Conservation (phyloP, 2,113 vertebrate genomes). For the Odocoileus virginianus region DNA sequence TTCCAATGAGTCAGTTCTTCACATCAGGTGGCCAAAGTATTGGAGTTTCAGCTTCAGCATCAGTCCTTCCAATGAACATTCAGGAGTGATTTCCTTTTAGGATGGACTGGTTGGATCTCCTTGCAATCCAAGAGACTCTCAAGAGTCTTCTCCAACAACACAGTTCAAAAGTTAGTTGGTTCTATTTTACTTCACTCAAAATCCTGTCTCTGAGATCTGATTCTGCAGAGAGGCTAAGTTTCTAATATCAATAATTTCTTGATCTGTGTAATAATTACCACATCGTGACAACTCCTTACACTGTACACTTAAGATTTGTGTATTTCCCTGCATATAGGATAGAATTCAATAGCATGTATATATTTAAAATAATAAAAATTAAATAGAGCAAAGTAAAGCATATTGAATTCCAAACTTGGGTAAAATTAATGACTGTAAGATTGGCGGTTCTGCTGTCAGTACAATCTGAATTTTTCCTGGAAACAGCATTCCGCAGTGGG, state of each 20-base stretch:
- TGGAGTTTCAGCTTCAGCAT: background rate
- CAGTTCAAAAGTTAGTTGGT: background rate
- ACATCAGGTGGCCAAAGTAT: background rate
- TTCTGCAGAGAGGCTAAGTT: background rate
- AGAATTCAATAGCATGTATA: background rate
- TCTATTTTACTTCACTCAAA: background rate
- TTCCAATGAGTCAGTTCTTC: background rate
- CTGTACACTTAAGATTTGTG: background rate
- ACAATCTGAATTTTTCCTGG: background rate
- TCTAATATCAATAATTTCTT: background rate
- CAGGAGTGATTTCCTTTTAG: background rate
- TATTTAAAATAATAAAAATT: background rate
- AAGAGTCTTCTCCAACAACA: background rate
- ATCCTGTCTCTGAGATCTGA: background rate
- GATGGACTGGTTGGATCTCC: background rate
- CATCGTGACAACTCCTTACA: background rate
- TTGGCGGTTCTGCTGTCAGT: background rate
- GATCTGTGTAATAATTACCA: background rate
- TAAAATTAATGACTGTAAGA: background rate
- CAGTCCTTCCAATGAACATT: background rate
- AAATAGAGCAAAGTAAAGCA: background rate
- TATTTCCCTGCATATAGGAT: background rate
- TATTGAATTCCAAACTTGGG: background rate
- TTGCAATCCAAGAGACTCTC: background rate
- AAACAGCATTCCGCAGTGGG: background rate